These are phyloP conservation scores for Drosophila robusta DNA, from an alignment of 2,888 invertebrate genomes.

Conservation along the genomic window DNA sequence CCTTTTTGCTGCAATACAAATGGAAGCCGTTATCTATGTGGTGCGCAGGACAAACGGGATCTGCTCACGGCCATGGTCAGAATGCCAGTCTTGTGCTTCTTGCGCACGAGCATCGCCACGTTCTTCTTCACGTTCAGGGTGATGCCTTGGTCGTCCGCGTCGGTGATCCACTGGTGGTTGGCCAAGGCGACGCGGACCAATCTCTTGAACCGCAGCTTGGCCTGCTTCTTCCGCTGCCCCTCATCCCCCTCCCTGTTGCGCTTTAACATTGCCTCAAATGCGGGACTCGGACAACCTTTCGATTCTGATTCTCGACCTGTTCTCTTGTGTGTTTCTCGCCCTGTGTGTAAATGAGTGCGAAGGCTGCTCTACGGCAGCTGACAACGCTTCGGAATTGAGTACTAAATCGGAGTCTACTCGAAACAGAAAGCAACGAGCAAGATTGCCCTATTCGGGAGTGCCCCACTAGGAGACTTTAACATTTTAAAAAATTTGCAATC, in stretches of 20 bases:
- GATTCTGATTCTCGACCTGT: not conserved
- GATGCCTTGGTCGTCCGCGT: conserved; percentile 45
- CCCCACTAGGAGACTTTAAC: too few species aligned
- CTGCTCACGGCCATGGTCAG: conserved; percentile 56
- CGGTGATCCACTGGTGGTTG: conserved; percentile 53
- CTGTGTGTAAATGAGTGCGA: not conserved
- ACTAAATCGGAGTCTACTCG: not conserved
- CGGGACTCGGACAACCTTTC: not conserved
- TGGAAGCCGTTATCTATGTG: too few species aligned
- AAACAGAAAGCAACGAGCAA: too few species aligned
- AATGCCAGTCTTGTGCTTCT: conserved; percentile 63
- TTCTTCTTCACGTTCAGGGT: conserved; percentile 66
- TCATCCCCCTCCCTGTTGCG: conserved; percentile 41
- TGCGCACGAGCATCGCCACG: conserved; percentile 60
- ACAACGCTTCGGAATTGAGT: not conserved
- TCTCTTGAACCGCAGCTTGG: conserved; percentile 51
- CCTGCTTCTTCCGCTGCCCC: conserved; percentile 16
- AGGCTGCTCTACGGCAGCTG: too few species aligned
- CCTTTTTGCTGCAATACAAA: conserved; percentile 86
- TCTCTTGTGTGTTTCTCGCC: not conserved
- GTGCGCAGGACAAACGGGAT: not conserved
- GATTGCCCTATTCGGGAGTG: too few species aligned
- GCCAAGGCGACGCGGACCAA: conserved; percentile 41
- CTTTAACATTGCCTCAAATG: conserved; percentile 31
- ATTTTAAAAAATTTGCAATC: too few species aligned